phyloP scores from a whole-genome alignment of 2,888 invertebrate species.

The Cantharis rustica region DNA sequence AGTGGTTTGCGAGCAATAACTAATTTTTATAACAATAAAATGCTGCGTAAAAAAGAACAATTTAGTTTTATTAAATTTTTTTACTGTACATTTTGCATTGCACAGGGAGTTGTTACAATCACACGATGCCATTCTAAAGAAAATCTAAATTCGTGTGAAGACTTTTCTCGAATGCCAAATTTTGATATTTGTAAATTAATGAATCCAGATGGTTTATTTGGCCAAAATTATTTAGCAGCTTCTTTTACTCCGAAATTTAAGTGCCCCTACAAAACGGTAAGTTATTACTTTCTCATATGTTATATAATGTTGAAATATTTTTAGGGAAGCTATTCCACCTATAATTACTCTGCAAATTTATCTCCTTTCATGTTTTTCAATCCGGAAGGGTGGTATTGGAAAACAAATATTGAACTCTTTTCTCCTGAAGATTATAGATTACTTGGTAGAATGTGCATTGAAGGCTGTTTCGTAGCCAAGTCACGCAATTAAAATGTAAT shows the following conservation, averaged over 20 bases:
- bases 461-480: background rate
- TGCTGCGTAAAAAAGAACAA: too few relatives aligned
- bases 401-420: background rate
- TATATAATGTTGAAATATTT: background rate
- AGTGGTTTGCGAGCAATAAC: too few relatives aligned
- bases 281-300: background rate
- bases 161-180: background rate
- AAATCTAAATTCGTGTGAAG: constrained; percentile 7
- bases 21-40: too few relatives aligned
- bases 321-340: background rate
- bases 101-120: background rate
- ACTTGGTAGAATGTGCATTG: background rate
- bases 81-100: background rate
- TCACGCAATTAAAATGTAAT: background rate
- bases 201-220: background rate
- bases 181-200: background rate
- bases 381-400: background rate
- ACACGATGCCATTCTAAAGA: background rate
- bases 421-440: background rate
- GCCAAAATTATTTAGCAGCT: background rate
- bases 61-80: too few relatives aligned
- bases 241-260: background rate
- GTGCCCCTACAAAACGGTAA: background rate
- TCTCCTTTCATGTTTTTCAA: background rate
- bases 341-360: background rate